Evolutionary conservation across 2,797 vertebrate genomes (phyloP).

Genomic region (Coccyzus lansbergi): DNA sequence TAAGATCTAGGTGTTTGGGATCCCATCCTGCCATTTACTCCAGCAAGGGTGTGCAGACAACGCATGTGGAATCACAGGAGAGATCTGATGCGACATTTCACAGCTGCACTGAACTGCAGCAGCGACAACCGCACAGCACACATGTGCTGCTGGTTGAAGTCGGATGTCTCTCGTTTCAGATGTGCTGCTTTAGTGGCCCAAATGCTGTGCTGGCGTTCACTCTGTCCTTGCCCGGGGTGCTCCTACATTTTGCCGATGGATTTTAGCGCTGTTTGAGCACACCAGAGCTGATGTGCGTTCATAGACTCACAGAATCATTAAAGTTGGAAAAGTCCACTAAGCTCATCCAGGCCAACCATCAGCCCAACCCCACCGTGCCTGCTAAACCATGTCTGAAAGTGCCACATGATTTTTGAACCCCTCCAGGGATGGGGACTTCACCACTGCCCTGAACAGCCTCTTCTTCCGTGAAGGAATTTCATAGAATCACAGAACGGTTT

Average conservation of each 20-base stretch:
- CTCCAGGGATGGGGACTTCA: too few relatives aligned
- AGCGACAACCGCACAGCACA: neutral
- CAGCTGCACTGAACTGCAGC: neutral
- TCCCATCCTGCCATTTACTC: neutral
- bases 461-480: too few relatives aligned
- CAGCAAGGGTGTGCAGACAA: neutral
- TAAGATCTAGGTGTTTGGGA: rapidly evolving
- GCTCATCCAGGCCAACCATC: too few relatives aligned
- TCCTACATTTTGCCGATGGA: neutral
- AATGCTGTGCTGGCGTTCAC: neutral
- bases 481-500: too few relatives aligned
- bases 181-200: neutral
- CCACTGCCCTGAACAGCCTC: too few relatives aligned
- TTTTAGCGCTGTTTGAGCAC: neutral
- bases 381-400: too few relatives aligned
- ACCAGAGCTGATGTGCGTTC: too few relatives aligned
- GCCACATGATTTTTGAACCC: too few relatives aligned
- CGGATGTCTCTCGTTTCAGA: neutral
- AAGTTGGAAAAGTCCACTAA: too few relatives aligned
- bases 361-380: too few relatives aligned
- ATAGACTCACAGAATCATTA: too few relatives aligned
- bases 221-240: neutral
- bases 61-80: neutral
- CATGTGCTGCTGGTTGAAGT: neutral
- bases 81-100: neutral